phyloP scores from a whole-genome alignment of 2,888 invertebrate species.

The Sesia apiformis region DNA sequence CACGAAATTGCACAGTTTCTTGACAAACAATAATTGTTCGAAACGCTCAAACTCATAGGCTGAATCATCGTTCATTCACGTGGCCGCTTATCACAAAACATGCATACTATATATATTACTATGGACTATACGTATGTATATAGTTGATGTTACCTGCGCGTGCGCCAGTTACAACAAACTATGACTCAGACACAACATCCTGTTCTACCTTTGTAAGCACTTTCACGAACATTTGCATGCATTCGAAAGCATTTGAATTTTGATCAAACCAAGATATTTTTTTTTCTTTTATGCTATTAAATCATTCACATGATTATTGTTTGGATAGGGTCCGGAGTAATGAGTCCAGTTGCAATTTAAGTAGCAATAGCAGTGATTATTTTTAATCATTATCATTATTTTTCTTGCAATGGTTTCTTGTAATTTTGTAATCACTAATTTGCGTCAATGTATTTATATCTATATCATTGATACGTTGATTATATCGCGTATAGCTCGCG shows the following conservation, averaged over 20 bases:
- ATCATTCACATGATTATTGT: too few relatives aligned
- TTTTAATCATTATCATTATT: too few relatives aligned
- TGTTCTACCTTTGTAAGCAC: constrained; percentile 53
- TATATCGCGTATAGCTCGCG: too few relatives aligned
- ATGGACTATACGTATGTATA: constrained; percentile 17
- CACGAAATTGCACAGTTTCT: neutral
- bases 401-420: too few relatives aligned
- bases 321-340: too few relatives aligned
- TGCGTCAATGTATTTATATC: too few relatives aligned
- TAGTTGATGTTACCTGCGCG: constrained; percentile 60
- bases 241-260: constrained; percentile 24
- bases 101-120: constrained; percentile 32
- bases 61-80: constrained; percentile 60
- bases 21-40: neutral
- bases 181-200: constrained; percentile 57
- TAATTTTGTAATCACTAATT: too few relatives aligned
- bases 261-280: too few relatives aligned
- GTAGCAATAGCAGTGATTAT: too few relatives aligned
- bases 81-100: constrained; percentile 53
- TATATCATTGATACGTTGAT: too few relatives aligned
- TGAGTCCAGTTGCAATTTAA: too few relatives aligned
- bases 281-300: too few relatives aligned
- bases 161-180: constrained; percentile 45
- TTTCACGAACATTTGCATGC: constrained; percentile 45
- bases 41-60: constrained; percentile 3